Evolutionary conservation across 92 coral and sea anemone species (phyloP).

Genomic region (Diadumene lineata): DNA sequence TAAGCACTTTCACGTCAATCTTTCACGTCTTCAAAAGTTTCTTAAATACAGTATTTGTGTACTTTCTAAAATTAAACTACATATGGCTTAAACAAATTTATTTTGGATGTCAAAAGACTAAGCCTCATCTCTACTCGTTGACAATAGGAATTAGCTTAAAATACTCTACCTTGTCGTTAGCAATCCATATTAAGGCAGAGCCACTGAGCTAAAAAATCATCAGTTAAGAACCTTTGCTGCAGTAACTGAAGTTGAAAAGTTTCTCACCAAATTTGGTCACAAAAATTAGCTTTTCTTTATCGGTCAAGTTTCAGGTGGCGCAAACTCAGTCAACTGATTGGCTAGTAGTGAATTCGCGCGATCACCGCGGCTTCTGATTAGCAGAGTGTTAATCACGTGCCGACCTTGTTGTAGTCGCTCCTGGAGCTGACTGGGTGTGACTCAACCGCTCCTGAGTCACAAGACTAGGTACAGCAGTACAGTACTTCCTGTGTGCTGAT

Average conservation of each 20-base stretch:
- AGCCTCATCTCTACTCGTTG: too few relatives aligned
- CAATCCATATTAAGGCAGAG: conserved; percentile 15
- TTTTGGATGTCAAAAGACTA: too few relatives aligned
- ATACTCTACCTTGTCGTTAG: too few relatives aligned
- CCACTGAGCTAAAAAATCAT: background rate
- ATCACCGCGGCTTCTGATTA: background rate
- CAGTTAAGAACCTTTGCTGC: conserved; percentile 1
- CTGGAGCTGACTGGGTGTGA: conserved; percentile 20
- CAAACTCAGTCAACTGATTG: conserved; percentile 3
- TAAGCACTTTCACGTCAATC: too few relatives aligned
- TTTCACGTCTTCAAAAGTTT: too few relatives aligned
- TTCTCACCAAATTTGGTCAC: conserved; percentile 21
- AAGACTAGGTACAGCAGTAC: conserved; percentile 29
- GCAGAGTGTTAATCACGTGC: background rate
- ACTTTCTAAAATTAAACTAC: too few relatives aligned
- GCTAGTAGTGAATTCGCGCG: background rate
- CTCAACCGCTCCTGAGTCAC: conserved; percentile 39
- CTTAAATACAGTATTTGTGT: too few relatives aligned
- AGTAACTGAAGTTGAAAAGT: background rate
- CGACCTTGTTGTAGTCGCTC: conserved; percentile 25
- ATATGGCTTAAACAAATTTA: too few relatives aligned
- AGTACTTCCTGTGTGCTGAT: conserved; percentile 38
- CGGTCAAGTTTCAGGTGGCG: conserved; percentile 36
- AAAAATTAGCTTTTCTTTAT: background rate
- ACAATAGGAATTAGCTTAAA: too few relatives aligned